Conservation (phyloP, 2,888 invertebrate genomes). For the Nineta flava region DNA sequence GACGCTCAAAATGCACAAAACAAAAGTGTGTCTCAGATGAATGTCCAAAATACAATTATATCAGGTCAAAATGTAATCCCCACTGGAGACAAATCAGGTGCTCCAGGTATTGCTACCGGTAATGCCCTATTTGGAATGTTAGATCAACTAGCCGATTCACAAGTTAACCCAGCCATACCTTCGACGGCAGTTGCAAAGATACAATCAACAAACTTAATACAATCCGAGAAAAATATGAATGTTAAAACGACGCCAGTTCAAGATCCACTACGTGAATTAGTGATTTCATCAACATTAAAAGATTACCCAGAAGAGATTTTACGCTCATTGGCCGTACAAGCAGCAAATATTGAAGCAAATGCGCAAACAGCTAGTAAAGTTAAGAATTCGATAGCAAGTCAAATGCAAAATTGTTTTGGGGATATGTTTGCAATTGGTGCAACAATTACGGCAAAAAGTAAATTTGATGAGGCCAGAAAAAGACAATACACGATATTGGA, state of each 20-base stretch:
- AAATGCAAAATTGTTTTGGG: constrained; percentile 11
- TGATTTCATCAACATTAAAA: constrained; percentile 36
- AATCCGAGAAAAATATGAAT: too few relatives aligned
- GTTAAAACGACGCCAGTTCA: constrained; percentile 14
- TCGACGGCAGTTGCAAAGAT: background rate
- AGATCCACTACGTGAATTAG: constrained; percentile 48
- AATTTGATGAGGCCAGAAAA: constrained; percentile 24
- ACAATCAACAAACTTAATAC: background rate
- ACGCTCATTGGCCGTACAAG: constrained; percentile 40
- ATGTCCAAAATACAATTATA: background rate
- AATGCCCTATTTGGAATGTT: constrained; percentile 21
- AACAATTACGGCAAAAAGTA: constrained; percentile 24
- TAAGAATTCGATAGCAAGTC: constrained; percentile 7
- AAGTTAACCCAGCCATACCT: constrained; percentile 10
- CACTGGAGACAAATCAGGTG: background rate
- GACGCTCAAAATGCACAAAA: too few relatives aligned
- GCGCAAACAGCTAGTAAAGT: constrained; percentile 16
- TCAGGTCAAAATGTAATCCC: background rate
- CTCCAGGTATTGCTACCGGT: too few relatives aligned
- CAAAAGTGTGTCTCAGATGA: constrained; percentile 1
- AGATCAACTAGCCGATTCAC: constrained; percentile 20
- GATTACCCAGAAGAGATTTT: constrained; percentile 30
- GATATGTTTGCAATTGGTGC: constrained; percentile 24
- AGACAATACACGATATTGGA: constrained; percentile 23
- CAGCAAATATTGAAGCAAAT: constrained; percentile 38